Evolutionary conservation across 2,888 invertebrate species (phyloP), one percentile per base, ranked within the genome.

Genomic region (Diplazon laetatorius): DNA sequence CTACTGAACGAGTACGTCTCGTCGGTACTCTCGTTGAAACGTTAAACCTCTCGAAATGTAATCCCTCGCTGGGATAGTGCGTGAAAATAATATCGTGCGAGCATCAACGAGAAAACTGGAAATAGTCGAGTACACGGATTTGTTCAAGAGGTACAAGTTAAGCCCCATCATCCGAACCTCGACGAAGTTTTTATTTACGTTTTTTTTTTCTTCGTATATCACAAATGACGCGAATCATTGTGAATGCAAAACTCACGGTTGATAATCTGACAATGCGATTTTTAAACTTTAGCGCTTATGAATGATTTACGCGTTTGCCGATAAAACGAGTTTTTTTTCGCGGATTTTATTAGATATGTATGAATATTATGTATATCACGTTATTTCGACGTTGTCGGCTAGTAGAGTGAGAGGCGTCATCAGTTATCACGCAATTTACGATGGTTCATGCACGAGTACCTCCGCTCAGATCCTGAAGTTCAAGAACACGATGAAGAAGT

Each of bases 111-210:
- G 25, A 50, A 63, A 73, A 78, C 63, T 69, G 65, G 63, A 78
- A 71, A 68, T 65, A 35, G 65, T 66, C 44, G 44, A 62, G 63
- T 52, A 16, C 65, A 69, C 69, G 69, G 73, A 63, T 74, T 74
- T 70, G 44, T 46, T 59, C 59, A 46, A 65, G 60, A 37, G 10
- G 44, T 66, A 14, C 57, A 20, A 3, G 46, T 25, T 65, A 66
- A 78, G 73, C 70, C 18, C 63, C 63, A 70, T 70, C 59, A 73
- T 9, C 22, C 20, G 42, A 4, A 39, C 39, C 42, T 14, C 8
- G 42, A 30, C 37, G 18, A 60, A 22, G 25, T 18, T 10, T 30
- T 30, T 39, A 20, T 66, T 16, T 44, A 1, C 16, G 37, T 50
- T 55, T 39, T 57, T 63, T 39, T 30, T 63, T 35, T 37, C 35